These are phyloP conservation scores for Pseudobourletiella spinata DNA, from an alignment of 1,140 invertebrate genomes.

Conservation along the genomic window DNA sequence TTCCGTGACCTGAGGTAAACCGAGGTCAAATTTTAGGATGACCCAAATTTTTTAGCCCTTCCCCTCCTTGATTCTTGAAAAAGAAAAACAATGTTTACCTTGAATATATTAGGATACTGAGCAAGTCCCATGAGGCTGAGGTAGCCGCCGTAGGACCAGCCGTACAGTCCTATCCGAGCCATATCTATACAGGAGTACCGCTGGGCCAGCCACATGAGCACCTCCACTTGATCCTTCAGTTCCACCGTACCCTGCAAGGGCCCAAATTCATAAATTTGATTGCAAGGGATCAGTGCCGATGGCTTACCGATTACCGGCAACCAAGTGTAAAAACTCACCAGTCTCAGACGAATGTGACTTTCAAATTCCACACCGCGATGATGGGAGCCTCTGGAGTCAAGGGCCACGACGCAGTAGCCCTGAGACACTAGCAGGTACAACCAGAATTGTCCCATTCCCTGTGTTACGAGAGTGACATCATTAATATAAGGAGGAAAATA, in stretches of 20 bases:
- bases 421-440: slow-evolving; percentile 93
- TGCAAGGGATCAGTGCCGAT: no score
- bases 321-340: slow-evolving; percentile 61
- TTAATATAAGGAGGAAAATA: no score
- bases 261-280: slow-evolving; percentile 8
- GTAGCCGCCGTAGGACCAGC: slow-evolving; percentile 97
- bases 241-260: slow-evolving; percentile 74
- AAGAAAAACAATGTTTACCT: no score
- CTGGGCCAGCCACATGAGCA: slow-evolving; percentile 75
- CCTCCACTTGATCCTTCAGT: slow-evolving; percentile 91
- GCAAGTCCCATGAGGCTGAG: slow-evolving; percentile 75
- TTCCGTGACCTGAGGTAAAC: no score
- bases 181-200: slow-evolving; percentile 82
- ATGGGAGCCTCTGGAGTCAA: slow-evolving; percentile 90
- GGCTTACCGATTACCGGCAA: no score
- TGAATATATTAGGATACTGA: slow-evolving; percentile 72
- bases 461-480: slow-evolving; percentile 29
- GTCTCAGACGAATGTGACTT: slow-evolving; percentile 70
- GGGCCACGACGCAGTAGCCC: slow-evolving; percentile 89
- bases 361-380: slow-evolving; percentile 88
- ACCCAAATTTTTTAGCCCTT: no score
- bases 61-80: no score
- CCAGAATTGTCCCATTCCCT: slow-evolving; percentile 80
- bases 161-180: slow-evolving; percentile 85
- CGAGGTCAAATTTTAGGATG: no score